A percentile compares a stretch with the other conserved stretches of the same genome.
These are phyloP conservation scores for Drosophila mayaguana DNA, from an alignment of 2,888 invertebrate genomes.

Conservation along the genomic window DNA sequence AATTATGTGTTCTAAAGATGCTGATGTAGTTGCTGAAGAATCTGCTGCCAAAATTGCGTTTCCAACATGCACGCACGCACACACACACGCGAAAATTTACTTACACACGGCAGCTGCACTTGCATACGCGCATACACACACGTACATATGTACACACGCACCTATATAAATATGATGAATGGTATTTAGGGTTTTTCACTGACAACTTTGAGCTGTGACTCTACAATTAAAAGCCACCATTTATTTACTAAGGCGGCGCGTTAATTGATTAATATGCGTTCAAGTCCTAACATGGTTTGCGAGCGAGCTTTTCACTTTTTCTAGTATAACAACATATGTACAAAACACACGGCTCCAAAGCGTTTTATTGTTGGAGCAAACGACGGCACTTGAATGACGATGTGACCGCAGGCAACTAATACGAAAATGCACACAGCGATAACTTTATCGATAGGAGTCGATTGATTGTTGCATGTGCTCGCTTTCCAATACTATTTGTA, in stretches of 20 bases:
- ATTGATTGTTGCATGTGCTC: background rate
- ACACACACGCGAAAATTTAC: constrained; percentile 32
- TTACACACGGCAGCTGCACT: constrained; percentile 54
- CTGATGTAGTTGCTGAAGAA: constrained; percentile 21
- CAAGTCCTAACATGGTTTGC: constrained; percentile 54
- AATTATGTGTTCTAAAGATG: constrained; percentile 30
- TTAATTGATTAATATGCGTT: constrained; percentile 28
- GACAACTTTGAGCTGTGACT: constrained; percentile 50
- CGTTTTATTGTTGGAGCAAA: constrained; percentile 69
- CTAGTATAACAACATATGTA: constrained; percentile 60
- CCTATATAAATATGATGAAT: constrained; percentile 31
- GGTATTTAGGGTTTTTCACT: constrained; percentile 54
- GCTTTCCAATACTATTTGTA: constrained; percentile 24
- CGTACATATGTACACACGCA: constrained; percentile 23
- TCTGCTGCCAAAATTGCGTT: constrained; percentile 58
- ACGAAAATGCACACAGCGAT: constrained; percentile 24
- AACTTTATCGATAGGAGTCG: constrained; percentile 17
- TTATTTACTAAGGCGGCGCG: constrained; percentile 21
- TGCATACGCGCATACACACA: constrained; percentile 32
- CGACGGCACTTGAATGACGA: constrained; percentile 67
- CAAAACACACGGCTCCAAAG: constrained; percentile 66
- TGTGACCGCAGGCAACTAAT: constrained; percentile 52
- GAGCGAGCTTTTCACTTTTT: constrained; percentile 60
- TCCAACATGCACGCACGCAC: constrained; percentile 35
- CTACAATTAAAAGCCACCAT: constrained; percentile 15